phyloP scores from a whole-genome alignment of 2,888 invertebrate species.

The Abrostola tripartita region DNA sequence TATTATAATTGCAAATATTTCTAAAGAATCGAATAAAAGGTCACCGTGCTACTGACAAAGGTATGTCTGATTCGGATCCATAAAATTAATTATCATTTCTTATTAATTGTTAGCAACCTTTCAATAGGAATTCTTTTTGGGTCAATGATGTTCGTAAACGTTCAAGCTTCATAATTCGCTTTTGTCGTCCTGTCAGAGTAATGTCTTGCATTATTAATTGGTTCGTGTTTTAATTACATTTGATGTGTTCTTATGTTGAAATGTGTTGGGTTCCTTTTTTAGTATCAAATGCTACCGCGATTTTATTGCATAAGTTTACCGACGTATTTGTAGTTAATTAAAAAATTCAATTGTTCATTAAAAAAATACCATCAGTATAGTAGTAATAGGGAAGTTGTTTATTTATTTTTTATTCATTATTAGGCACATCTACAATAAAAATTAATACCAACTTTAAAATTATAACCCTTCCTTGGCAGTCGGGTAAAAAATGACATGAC shows the following conservation, averaged over 20 bases:
- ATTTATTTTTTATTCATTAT: too few relatives aligned
- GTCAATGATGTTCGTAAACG: slow-evolving; percentile 76
- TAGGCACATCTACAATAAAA: too few relatives aligned
- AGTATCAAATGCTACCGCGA: slow-evolving; percentile 10
- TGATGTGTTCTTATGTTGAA: slow-evolving; percentile 52
- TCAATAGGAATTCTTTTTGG: slow-evolving; percentile 62
- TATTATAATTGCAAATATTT: slow-evolving; percentile 65
- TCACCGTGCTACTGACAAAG: slow-evolving; percentile 52
- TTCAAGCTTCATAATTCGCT: slow-evolving; percentile 67
- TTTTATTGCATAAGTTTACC: slow-evolving; percentile 1
- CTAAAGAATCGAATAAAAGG: slow-evolving; percentile 47
- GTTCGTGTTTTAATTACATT: slow-evolving; percentile 65
- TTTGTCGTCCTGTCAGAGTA: slow-evolving; percentile 59
- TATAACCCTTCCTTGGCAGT: too few relatives aligned
- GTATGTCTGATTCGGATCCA: slow-evolving; percentile 57
- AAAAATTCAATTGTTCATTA: neutral
- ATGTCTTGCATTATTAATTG: slow-evolving; percentile 64
- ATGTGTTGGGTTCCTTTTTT: slow-evolving; percentile 29
- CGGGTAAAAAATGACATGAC: too few relatives aligned
- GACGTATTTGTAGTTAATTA: neutral
- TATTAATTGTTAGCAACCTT: slow-evolving; percentile 72
- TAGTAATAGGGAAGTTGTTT: too few relatives aligned
- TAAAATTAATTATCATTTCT: slow-evolving; percentile 73
- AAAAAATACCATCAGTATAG: neutral
- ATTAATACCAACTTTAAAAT: too few relatives aligned